phyloP scores from a whole-genome alignment of 1,140 invertebrate genomes.

The Neocloeon triangulifer region DNA sequence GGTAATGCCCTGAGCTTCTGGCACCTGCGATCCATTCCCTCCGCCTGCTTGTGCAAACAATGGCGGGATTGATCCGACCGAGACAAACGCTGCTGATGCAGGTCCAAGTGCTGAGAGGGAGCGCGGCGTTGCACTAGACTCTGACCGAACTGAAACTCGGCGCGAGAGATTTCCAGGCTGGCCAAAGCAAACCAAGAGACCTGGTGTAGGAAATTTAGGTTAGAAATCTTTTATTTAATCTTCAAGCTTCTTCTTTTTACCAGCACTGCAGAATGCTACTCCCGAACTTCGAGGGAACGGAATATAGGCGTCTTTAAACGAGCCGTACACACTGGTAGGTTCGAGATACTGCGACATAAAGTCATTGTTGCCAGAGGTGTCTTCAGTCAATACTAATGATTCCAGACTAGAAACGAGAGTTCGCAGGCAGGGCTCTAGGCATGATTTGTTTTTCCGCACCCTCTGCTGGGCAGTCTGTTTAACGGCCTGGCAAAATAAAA shows the following conservation, averaged over 20 bases:
- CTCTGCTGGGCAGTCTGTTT: constrained; percentile 47
- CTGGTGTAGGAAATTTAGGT: constrained; percentile 13
- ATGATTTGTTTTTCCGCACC: constrained; percentile 52
- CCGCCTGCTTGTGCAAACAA: constrained; percentile 16
- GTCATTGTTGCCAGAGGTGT: too few species aligned
- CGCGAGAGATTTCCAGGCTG: too few species aligned
- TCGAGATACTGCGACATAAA: too few species aligned
- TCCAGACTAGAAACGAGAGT: constrained; percentile 46
- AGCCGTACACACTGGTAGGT: too few species aligned
- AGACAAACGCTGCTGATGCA: constrained; percentile 23
- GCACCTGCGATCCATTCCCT: constrained; percentile 1
- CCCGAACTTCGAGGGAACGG: constrained; percentile 87
- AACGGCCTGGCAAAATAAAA: constrained; percentile 26
- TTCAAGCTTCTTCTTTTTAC: constrained; percentile 16
- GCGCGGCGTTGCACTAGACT: constrained; percentile 37
- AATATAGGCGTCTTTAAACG: constrained; percentile 55
- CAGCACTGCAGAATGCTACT: constrained; percentile 74
- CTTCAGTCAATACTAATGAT: constrained; percentile 20
- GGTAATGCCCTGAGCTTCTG: constrained; percentile 1
- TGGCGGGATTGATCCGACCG: constrained; percentile 24
- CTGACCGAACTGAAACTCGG: too few species aligned
- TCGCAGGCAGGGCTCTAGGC: constrained; percentile 55
- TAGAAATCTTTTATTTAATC: constrained; percentile 3
- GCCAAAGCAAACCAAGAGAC: constrained; percentile 62
- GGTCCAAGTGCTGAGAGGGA: constrained; percentile 52